These are phyloP conservation scores for Mus spicilegus DNA, from an alignment of 2,113 vertebrate genomes.

Conservation along the genomic window DNA sequence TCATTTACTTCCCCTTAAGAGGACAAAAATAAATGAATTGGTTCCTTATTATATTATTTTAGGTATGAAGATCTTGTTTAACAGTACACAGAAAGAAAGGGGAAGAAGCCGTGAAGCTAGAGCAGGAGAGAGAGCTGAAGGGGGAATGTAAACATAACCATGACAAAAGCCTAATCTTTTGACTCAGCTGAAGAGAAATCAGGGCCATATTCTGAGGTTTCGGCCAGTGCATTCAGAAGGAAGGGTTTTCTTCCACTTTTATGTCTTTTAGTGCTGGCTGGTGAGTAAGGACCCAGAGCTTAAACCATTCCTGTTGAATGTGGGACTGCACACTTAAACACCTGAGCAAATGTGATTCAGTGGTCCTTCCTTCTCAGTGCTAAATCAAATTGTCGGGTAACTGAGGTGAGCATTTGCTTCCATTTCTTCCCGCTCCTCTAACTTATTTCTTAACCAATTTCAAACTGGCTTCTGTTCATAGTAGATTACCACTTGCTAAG, in stretches of 20 bases:
- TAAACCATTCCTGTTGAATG: not conserved
- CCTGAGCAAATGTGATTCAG: not conserved
- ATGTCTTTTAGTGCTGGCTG: not conserved
- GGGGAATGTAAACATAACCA: not conserved
- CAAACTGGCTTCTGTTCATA: conserved; percentile 54
- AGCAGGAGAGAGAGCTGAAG: not conserved
- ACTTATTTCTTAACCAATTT: not conserved
- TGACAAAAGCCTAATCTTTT: not conserved
- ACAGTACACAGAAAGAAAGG: not conserved
- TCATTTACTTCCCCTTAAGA: not conserved
- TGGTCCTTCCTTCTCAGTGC: not conserved
- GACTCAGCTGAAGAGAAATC: not conserved
- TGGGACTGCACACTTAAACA: not conserved
- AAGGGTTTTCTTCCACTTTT: conserved; percentile 2
- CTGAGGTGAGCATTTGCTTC: conserved; percentile 26
- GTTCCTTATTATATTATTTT: not conserved
- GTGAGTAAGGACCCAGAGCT: not conserved
- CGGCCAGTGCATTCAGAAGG: conserved; percentile 2
- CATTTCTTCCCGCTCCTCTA: not conserved
- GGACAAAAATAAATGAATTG: not conserved
- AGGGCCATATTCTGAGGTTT: not conserved
- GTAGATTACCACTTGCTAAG: not conserved
- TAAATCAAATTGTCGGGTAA: not conserved
- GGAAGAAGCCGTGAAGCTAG: no score
- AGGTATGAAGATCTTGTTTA: not conserved